Evolutionary conservation across 2,113 vertebrate genomes (phyloP).

Genomic region (Apteryx owenii): DNA sequence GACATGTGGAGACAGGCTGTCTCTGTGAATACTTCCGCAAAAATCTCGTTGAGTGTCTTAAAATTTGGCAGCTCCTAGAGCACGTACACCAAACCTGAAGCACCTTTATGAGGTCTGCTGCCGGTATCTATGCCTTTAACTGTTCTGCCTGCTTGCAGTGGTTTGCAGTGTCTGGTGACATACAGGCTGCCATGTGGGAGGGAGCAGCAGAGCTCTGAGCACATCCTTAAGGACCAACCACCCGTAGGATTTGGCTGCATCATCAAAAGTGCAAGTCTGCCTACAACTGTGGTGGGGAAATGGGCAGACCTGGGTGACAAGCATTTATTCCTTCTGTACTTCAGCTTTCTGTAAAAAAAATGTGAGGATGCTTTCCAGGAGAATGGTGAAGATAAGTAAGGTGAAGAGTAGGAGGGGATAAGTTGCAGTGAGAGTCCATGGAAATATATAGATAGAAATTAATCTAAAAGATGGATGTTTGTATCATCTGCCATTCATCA

Average conservation of each 20-base stretch:
- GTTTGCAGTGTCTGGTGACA: neutral
- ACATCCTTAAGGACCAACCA: neutral
- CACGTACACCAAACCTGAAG: neutral
- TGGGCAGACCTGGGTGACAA: neutral
- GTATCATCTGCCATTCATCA: neutral
- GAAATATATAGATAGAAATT: neutral
- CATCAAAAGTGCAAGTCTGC: neutral
- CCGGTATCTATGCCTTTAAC: neutral
- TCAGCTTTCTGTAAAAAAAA: neutral
- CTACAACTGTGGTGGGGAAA: neutral
- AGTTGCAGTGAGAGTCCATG: neutral
- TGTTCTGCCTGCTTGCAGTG: neutral
- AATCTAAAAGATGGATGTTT: neutral
- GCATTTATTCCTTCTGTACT: neutral
- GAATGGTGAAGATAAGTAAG: neutral
- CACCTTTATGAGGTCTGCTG: slow-evolving; percentile 12
- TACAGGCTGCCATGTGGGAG: neutral
- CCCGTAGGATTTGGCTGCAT: neutral
- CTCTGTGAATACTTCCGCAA: neutral
- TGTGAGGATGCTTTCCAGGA: neutral
- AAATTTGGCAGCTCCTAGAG: slow-evolving; percentile 6
- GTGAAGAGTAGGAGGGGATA: neutral
- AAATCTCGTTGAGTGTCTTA: neutral
- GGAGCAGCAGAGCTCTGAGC: neutral
- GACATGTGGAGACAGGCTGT: slow-evolving; percentile 20